Evolutionary conservation across 2,797 vertebrate genomes (phyloP), one percentile per base, ranked within the genome.

Genomic region (Phrynocephalus vlangalii): DNA sequence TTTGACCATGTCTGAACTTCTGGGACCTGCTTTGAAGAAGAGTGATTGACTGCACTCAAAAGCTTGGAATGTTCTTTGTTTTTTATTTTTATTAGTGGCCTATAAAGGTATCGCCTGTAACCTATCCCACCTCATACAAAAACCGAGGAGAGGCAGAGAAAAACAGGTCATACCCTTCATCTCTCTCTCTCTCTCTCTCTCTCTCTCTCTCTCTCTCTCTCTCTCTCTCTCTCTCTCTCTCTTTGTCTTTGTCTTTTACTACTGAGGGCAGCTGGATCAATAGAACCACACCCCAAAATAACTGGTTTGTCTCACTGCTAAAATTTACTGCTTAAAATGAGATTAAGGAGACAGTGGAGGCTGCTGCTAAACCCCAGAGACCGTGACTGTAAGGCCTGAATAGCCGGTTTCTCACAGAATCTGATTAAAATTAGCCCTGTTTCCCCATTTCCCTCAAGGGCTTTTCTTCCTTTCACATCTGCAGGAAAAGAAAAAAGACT

Each of bases 291-390:
- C 28, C 26, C 6, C 50, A 81, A 44, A 52, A 82, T 33, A 6
- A 11, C 30, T 73, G 79, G 90, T 82, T 84, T 38, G 70, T 78
- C 83, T 89, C 84, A 89, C 75, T 44, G 24, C 89, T 80, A 88
- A 92, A 92, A 92, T 91, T 91, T 92, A 82, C 81, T 44, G 38
- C 85, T 93, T 87, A 68, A 91, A 93, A 82, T 16, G 86, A 90
- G 92, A 93, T 84, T 87, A 91, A 89, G 83, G 68, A 87, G 86
- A 68, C 33, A 88, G 79, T 84, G 82, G 48, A 83, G 52, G 70
- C 15, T 66, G 15, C 1, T 50, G 91, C 48, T 91, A 92, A 91
- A 91, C 89, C 93, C 90, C 52, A n/a, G 72, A 75, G 75, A 87
- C 78, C 71, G 88, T 80, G 48, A 66, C 63, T 73, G 78, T 48